phyloP scores from a whole-genome alignment of 2,888 invertebrate species.

The Stenchaetothrips biformis region DNA sequence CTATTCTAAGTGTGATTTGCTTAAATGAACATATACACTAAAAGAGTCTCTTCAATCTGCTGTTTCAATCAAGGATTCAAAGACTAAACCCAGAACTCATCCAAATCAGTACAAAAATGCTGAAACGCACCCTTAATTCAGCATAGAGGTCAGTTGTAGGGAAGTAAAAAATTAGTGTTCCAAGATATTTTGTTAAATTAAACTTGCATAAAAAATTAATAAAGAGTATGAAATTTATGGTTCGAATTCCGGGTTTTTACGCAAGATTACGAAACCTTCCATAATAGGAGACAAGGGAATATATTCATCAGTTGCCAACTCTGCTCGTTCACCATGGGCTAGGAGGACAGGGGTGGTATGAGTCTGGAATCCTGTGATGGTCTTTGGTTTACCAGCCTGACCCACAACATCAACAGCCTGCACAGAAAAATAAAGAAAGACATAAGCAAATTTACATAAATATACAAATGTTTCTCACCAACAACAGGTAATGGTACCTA shows the following conservation, averaged over 20 bases:
- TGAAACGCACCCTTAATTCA: background rate
- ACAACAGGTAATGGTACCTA: conserved; percentile 42
- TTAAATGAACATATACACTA: background rate
- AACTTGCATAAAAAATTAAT: conserved; percentile 15
- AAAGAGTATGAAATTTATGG: conserved; percentile 15
- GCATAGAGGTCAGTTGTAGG: background rate
- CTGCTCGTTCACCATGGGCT: conserved; percentile 95
- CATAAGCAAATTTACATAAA: background rate
- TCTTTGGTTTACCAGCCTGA: conserved; percentile 98
- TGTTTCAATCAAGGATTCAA: background rate
- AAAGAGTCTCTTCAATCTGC: background rate
- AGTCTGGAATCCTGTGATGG: conserved; percentile 98
- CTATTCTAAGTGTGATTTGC: conserved; percentile 10
- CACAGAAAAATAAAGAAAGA: conserved; percentile 36
- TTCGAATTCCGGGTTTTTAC: conserved; percentile 73
- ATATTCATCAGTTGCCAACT: conserved; percentile 97
- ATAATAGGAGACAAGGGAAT: conserved; percentile 89
- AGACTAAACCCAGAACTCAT: background rate
- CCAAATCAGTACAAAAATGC: background rate
- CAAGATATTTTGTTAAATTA: background rate
- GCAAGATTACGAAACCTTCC: conserved; percentile 98
- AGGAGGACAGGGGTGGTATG: conserved; percentile 97
- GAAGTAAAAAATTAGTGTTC: background rate
- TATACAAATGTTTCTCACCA: conserved; percentile 2
- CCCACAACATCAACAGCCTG: conserved; percentile 98